A percentile compares a stretch with the other conserved stretches of the same genome.
phyloP scores from a whole-genome alignment of 2,113 vertebrate genomes.

The Rhinolophus sinicus region DNA sequence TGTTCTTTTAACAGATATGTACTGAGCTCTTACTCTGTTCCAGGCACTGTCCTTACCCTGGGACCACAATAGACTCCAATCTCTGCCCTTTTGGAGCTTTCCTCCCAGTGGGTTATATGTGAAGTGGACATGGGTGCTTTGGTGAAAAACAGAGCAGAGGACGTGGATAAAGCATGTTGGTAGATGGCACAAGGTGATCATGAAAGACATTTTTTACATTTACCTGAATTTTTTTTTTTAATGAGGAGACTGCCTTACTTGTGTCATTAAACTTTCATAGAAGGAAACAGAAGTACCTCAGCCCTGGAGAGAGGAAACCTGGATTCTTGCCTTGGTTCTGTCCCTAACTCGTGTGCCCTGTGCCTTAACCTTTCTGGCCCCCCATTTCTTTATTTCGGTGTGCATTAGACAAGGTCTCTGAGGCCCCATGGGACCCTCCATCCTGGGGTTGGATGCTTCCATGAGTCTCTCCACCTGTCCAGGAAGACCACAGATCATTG shows the following conservation, averaged over 20 bases:
- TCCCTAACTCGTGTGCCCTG: fast-evolving
- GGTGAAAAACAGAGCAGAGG: background rate
- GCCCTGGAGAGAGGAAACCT: background rate
- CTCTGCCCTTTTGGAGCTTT: background rate
- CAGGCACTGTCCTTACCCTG: background rate
- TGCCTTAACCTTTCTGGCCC: background rate
- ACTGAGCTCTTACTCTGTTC: background rate
- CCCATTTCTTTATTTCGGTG: background rate
- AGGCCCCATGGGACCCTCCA: background rate
- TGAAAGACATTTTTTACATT: background rate
- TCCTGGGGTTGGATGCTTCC: background rate
- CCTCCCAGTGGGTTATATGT: background rate
- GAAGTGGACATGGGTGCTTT: background rate
- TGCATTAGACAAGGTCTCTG: background rate
- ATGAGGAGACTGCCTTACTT: background rate
- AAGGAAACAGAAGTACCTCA: background rate
- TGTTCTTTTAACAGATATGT: background rate
- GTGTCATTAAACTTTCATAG: background rate
- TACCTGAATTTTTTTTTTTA: background rate
- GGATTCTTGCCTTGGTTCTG: no score
- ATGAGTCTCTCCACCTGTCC: background rate
- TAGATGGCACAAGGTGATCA: background rate
- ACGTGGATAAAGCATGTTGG: background rate
- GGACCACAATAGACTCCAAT: background rate
- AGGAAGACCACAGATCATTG: background rate